Percentiles rank a stretch among this genome's conserved stretches.
phyloP scores from a whole-genome alignment of 2,797 vertebrate species.

The Neopelma chrysocephalum region DNA sequence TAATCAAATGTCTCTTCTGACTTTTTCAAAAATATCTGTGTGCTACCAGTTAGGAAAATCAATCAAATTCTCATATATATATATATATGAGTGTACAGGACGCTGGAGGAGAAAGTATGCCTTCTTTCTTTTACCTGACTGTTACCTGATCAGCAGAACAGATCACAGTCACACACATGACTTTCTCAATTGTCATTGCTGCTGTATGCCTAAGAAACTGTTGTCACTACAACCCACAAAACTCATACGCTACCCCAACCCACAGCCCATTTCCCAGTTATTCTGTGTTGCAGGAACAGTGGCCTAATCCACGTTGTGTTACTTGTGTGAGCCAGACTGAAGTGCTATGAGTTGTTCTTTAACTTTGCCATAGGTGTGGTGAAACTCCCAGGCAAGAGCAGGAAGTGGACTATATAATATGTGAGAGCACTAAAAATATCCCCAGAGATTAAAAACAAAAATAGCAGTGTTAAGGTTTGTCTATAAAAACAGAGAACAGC shows the following conservation, averaged over 20 bases:
- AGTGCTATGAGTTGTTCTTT: neutral
- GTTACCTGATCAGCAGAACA: neutral
- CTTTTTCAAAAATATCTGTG: neutral
- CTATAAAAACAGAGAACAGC: neutral
- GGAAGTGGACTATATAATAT: neutral
- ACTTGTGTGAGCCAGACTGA: neutral
- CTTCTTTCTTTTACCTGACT: neutral
- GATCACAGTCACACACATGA: neutral
- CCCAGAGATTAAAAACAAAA: neutral
- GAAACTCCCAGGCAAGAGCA: neutral
- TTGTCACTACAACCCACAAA: neutral
- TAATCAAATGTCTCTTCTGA: neutral
- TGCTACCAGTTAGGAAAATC: neutral
- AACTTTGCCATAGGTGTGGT: neutral
- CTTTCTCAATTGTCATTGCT: neutral
- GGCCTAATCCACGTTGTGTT: neutral
- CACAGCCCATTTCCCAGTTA: neutral
- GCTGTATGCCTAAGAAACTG: neutral
- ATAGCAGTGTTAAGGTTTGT: neutral
- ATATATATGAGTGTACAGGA: neutral
- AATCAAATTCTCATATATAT: neutral
- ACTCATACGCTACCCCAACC: neutral
- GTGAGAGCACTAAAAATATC: neutral
- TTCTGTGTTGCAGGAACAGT: neutral
- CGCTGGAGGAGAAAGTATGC: neutral